Evolutionary conservation across 92 coral and sea anemone genomes (phyloP).

Genomic region (Zoanthus sociatus): DNA sequence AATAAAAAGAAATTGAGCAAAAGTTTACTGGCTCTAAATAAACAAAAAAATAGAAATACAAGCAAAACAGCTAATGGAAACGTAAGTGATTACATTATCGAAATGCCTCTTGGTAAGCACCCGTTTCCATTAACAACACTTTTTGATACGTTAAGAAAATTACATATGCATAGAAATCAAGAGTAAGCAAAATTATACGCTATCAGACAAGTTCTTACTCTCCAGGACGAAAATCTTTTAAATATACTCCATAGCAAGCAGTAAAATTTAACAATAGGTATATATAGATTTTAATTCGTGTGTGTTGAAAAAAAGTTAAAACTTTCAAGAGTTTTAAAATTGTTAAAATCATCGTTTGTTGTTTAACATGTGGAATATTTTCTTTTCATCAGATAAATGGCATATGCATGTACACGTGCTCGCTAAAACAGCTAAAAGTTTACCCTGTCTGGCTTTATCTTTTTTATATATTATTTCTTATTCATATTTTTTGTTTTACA

Average conservation of each 20-base stretch:
- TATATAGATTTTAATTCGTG: too few species aligned
- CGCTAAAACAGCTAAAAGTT: too few species aligned
- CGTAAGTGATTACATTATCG: background rate
- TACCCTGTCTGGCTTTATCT: background rate
- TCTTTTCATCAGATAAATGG: too few species aligned
- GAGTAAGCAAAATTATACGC: background rate
- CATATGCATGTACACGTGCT: too few species aligned
- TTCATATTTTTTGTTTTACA: background rate
- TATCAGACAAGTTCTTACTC: background rate
- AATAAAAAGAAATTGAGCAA: too few species aligned
- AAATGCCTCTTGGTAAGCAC: constrained; percentile 5
- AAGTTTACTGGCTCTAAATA: background rate
- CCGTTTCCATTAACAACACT: constrained; percentile 15
- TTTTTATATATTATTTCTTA: background rate
- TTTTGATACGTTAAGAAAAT: background rate
- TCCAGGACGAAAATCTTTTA: background rate
- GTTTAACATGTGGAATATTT: too few species aligned
- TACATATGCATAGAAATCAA: background rate
- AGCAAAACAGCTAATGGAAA: background rate
- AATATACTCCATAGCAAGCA: background rate
- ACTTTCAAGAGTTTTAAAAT: too few species aligned
- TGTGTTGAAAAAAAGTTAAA: too few species aligned
- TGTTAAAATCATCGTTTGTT: too few species aligned
- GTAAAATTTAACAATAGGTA: too few species aligned
- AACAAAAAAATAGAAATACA: background rate